These are phyloP conservation scores for Scaptomyza montana DNA, from an alignment of 1,140 invertebrate genomes.

Conservation along the genomic window DNA sequence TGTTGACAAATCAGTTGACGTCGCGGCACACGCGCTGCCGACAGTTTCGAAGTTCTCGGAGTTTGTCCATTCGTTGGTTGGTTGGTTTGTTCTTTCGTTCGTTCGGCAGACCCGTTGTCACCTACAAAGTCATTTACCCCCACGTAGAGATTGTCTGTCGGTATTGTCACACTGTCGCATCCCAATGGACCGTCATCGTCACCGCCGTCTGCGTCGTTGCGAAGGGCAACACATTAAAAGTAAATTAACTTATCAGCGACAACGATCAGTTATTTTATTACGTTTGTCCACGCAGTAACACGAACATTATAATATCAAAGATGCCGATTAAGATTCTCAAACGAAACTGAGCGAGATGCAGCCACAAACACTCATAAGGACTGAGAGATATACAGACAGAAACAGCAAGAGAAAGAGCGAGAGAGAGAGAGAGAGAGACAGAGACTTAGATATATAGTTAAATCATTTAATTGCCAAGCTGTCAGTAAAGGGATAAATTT, in stretches of 20 bases:
- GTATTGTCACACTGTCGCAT: background rate
- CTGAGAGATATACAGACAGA: constrained; percentile 11
- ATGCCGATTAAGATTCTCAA: constrained; percentile 78
- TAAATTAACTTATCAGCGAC: constrained; percentile 84
- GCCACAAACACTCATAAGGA: constrained; percentile 3
- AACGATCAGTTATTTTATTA: constrained; percentile 84
- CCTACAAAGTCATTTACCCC: constrained; percentile 75
- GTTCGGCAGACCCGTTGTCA: constrained; percentile 67
- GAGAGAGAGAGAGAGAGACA: constrained; percentile 4
- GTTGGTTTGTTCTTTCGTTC: background rate
- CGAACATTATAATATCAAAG: constrained; percentile 84
- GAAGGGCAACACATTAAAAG: constrained; percentile 82
- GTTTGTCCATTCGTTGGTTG: background rate
- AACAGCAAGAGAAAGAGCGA: constrained; percentile 3
- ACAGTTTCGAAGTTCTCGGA: background rate
- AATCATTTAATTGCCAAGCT: background rate
- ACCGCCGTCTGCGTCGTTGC: constrained; percentile 16
- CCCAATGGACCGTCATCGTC: constrained; percentile 16
- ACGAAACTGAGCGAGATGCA: constrained; percentile 18
- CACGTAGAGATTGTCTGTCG: constrained; percentile 30
- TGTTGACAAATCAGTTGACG: constrained; percentile 80
- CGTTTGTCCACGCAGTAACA: constrained; percentile 83
- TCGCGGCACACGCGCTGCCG: constrained; percentile 69
- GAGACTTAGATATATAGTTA: background rate
- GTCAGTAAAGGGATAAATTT: background rate